These are phyloP conservation scores for Leucoraja erinaceus DNA, from an alignment of 2,113 vertebrate species.

Conservation along the genomic window DNA sequence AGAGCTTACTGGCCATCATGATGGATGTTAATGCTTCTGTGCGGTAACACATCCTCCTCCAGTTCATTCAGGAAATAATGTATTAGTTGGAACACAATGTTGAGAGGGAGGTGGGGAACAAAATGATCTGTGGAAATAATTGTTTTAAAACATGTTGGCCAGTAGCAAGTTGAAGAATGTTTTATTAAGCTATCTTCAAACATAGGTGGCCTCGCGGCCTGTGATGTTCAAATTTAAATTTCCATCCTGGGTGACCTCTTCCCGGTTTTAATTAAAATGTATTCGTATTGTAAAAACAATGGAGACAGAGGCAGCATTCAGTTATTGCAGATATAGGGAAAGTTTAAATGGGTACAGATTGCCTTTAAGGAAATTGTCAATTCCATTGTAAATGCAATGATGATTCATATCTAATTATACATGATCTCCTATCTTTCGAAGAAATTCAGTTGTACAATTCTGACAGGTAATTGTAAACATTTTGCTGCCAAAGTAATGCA, in stretches of 20 bases:
- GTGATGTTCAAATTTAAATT: background rate
- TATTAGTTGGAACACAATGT: no score
- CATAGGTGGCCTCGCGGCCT: background rate
- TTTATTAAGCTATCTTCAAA: background rate
- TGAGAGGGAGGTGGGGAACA: background rate
- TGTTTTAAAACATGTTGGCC: background rate
- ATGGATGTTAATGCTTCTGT: background rate
- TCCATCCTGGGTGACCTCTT: background rate
- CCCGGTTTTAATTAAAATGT: conserved; percentile 1
- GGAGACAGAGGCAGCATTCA: background rate
- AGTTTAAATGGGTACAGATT: background rate
- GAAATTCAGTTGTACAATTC: background rate
- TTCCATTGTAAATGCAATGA: background rate
- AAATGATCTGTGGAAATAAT: background rate
- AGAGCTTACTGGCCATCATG: background rate
- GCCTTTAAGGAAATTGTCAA: background rate
- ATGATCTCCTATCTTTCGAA: background rate
- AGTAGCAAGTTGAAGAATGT: background rate
- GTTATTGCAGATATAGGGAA: background rate
- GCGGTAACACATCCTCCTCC: background rate
- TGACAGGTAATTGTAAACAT: background rate
- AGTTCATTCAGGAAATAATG: background rate
- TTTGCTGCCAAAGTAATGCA: conserved; percentile 5
- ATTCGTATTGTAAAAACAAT: background rate
- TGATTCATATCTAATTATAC: conserved; percentile 5